phyloP scores from a whole-genome alignment of 2,888 invertebrate genomes.

The Zootermopsis nevadensis region DNA sequence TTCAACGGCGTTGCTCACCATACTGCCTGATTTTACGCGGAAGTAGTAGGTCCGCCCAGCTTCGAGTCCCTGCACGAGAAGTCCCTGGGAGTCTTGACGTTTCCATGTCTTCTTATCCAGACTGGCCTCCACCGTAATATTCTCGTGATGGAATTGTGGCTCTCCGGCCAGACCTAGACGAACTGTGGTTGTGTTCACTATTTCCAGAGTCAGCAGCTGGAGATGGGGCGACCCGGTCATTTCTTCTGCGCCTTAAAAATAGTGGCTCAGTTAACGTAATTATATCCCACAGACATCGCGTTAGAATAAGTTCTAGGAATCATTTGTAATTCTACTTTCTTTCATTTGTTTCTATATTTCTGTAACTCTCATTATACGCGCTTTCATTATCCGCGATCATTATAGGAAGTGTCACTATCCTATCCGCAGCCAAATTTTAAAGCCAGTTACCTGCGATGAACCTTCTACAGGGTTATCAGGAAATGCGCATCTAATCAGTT shows the following conservation, averaged over 20 bases:
- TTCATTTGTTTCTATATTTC: no score
- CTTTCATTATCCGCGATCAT: no score
- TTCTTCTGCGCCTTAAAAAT: slow-evolving; percentile 36
- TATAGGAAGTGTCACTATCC: no score
- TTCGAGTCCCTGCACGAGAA: slow-evolving; percentile 56
- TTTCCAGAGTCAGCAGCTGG: slow-evolving; percentile 52
- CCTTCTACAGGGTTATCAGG: no score
- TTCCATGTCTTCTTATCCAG: slow-evolving; percentile 63
- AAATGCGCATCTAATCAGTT: no score
- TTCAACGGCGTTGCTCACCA: slow-evolving; percentile 50
- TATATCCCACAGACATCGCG: no score
- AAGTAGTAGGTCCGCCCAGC: slow-evolving; percentile 47
- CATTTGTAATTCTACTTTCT: no score
- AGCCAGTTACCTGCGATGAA: no score
- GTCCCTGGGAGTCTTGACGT: slow-evolving; percentile 59
- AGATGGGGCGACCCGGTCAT: slow-evolving; percentile 2
- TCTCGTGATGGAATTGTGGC: slow-evolving; percentile 50
- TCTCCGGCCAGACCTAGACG: slow-evolving; percentile 60
- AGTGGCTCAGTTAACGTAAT: neutral
- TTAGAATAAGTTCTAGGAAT: neutral
- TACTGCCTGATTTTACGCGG: slow-evolving; percentile 44
- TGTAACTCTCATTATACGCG: no score
- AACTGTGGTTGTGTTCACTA: slow-evolving; percentile 62
- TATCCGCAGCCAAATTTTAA: no score
- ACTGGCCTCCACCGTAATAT: slow-evolving; percentile 62